Evolutionary conservation across 2,797 vertebrate species (phyloP).

Genomic region (Sebastes kiyomatsui): DNA sequence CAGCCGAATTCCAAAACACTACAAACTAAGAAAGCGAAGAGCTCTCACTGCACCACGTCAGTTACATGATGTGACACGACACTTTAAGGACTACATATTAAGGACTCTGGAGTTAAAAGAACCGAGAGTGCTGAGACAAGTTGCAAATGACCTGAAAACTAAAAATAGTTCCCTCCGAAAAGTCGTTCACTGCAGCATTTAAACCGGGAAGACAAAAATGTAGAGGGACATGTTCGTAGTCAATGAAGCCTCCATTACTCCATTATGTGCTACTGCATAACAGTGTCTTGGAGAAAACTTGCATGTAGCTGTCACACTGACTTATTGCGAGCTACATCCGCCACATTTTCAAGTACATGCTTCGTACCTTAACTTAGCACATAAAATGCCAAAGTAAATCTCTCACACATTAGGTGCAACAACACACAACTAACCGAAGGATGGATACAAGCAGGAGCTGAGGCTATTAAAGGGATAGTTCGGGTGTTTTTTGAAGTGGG

Average conservation of each 20-base stretch:
- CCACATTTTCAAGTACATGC: not conserved
- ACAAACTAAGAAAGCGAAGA: not conserved
- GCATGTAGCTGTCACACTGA: constrained; percentile 15
- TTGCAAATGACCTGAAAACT: constrained; percentile 72
- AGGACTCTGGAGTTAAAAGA: constrained; percentile 59
- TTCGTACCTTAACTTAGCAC: not conserved
- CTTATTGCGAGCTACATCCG: not conserved
- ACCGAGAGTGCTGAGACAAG: constrained; percentile 53
- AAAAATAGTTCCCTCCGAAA: constrained; percentile 61
- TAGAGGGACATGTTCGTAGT: not conserved
- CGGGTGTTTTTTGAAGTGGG: no score
- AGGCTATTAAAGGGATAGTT: not conserved
- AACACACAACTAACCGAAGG: not conserved
- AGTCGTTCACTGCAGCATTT: constrained; percentile 41
- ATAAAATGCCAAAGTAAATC: not conserved
- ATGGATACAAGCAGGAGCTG: not conserved
- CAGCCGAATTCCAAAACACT: constrained; percentile 37
- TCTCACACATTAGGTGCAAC: not conserved
- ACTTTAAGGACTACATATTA: constrained; percentile 68
- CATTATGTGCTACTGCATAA: not conserved
- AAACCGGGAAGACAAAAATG: constrained; percentile 23
- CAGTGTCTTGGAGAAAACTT: not conserved
- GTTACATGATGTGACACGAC: constrained; percentile 64
- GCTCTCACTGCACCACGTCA: constrained; percentile 38
- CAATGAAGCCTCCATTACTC: not conserved